Conservation (phyloP, 2,797 vertebrate species). For the Petrocephalus sullivani region DNA sequence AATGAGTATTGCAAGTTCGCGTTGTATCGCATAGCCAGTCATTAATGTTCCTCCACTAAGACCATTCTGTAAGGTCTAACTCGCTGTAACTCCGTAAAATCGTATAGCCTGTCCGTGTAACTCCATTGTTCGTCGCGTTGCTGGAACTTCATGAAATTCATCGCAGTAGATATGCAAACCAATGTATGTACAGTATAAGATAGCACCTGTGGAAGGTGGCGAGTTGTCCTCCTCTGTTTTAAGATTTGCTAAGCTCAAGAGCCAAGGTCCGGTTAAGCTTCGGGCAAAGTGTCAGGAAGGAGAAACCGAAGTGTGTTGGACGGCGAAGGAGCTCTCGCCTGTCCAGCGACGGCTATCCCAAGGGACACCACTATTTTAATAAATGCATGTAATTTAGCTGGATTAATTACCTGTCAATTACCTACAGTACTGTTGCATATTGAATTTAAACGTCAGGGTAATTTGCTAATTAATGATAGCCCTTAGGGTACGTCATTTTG, state of each 20-base stretch:
- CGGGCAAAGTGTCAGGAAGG: not conserved
- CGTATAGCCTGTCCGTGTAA: no score
- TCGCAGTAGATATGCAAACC: not conserved
- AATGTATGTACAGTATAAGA: not conserved
- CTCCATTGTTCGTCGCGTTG: not conserved
- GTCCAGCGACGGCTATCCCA: not conserved
- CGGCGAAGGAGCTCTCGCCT: not conserved
- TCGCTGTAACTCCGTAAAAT: not conserved
- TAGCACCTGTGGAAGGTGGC: constrained; percentile 3
- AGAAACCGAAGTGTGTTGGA: not conserved
- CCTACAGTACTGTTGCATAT: not conserved
- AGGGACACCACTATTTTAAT: not conserved
- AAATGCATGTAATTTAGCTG: not conserved
- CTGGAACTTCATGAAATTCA: not conserved
- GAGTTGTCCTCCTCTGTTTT: not conserved
- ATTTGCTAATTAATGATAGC: not conserved
- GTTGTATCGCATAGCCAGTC: not conserved
- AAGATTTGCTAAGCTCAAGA: not conserved
- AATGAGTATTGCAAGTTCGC: not conserved
- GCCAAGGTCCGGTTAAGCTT: not conserved
- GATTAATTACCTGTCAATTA: not conserved
- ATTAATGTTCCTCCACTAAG: not conserved
- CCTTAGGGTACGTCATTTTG: not conserved
- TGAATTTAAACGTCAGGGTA: not conserved
- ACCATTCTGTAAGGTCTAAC: not conserved